Conservation (phyloP, 2,797 vertebrate genomes). For the Synaphobranchus kaupii region DNA sequence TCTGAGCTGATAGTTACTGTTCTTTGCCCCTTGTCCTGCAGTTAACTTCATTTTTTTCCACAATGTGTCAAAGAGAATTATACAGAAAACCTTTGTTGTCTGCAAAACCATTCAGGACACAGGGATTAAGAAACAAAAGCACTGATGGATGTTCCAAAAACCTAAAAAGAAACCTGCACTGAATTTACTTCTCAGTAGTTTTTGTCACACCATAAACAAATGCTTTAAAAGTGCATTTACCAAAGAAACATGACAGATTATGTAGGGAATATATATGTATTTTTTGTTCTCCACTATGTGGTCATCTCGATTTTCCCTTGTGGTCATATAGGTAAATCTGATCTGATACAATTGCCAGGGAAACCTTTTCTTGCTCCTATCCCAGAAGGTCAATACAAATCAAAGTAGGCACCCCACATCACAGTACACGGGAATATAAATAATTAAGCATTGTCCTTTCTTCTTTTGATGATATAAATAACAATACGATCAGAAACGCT, state of each 20-base stretch:
- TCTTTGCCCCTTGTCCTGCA: not conserved
- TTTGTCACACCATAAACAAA: not conserved
- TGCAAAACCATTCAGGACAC: not conserved
- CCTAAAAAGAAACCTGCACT: not conserved
- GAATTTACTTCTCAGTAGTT: not conserved
- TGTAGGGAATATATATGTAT: not conserved
- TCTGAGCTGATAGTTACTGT: not conserved
- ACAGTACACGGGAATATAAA: not conserved
- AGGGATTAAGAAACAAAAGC: not conserved
- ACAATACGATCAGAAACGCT: not conserved
- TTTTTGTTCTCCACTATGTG: not conserved
- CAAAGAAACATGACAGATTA: not conserved
- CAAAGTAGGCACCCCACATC: no score
- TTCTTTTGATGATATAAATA: not conserved
- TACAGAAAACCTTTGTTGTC: not conserved
- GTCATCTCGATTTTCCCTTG: not conserved
- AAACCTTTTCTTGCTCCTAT: not conserved
- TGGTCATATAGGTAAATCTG: not conserved
- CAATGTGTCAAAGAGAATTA: not conserved
- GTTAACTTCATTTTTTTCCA: not conserved
- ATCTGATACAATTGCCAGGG: not conserved
- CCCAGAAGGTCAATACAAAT: not conserved
- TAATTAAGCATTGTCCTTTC: not conserved
- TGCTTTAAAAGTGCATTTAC: not conserved
- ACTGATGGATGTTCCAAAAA: not conserved